phyloP scores from a whole-genome alignment of 2,113 vertebrate species.

The Heterotis niloticus region DNA sequence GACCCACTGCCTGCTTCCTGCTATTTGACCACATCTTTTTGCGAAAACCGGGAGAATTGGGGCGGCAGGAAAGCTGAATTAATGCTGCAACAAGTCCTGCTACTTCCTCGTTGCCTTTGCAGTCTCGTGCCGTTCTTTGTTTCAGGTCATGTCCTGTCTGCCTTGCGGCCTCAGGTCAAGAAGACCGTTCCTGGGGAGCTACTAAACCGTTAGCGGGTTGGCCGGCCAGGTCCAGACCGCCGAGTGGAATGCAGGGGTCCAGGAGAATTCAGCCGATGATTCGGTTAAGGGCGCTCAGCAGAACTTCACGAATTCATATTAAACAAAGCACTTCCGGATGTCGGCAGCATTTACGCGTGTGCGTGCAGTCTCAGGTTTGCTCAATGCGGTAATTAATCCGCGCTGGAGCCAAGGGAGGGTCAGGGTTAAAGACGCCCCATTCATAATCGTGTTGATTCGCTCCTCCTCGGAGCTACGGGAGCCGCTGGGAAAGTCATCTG shows the following conservation, averaged over 20 bases:
- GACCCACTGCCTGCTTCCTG: slow-evolving; percentile 20
- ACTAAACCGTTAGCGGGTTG: slow-evolving; percentile 34
- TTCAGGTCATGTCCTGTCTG: slow-evolving; percentile 42
- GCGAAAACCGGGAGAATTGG: too few species aligned
- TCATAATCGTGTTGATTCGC: slow-evolving; percentile 33
- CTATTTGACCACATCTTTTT: slow-evolving; percentile 12
- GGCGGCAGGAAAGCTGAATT: slow-evolving; percentile 53
- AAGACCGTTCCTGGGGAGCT: slow-evolving; percentile 32
- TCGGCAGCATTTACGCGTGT: slow-evolving; percentile 21
- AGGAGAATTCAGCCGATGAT: slow-evolving; percentile 12
- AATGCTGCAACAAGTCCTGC: slow-evolving; percentile 41
- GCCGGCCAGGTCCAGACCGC: slow-evolving; percentile 22
- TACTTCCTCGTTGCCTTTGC: not conserved
- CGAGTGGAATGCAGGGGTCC: slow-evolving; percentile 3
- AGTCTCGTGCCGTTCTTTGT: slow-evolving; percentile 41
- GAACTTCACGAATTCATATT: slow-evolving; percentile 17
- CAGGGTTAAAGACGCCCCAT: not conserved
- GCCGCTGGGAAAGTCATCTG: slow-evolving; percentile 38
- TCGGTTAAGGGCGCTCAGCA: slow-evolving; percentile 12
- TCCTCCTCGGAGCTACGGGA: slow-evolving; percentile 42
- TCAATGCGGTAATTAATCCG: slow-evolving; percentile 4
- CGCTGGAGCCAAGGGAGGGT: not conserved
- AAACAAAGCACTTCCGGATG: slow-evolving; percentile 2
- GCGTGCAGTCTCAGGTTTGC: slow-evolving; percentile 12
- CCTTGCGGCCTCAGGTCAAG: slow-evolving; percentile 37